phyloP scores from a whole-genome alignment of 2,888 invertebrate species.

The Busseola fusca region DNA sequence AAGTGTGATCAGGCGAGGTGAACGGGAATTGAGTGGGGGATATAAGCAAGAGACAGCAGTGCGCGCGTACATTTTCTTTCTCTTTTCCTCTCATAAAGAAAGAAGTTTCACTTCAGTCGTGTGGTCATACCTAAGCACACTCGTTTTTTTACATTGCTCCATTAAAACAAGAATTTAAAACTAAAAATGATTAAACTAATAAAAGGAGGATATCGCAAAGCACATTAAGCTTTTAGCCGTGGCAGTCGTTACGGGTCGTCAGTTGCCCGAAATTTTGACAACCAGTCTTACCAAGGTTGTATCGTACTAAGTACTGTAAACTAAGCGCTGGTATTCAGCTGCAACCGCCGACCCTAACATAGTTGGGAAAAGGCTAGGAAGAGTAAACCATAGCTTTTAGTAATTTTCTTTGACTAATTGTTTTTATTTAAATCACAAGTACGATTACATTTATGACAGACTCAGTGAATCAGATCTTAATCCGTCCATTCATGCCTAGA shows the following conservation, averaged over 20 bases:
- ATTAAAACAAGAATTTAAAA: not conserved
- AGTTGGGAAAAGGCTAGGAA: not conserved
- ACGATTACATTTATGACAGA: not conserved
- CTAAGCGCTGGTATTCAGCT: not conserved
- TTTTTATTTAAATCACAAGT: not conserved
- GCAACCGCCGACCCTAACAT: too few relatives aligned
- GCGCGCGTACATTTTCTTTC: conserved; percentile 81
- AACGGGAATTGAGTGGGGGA: too few relatives aligned
- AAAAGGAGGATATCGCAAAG: not conserved
- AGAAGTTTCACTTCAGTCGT: too few relatives aligned
- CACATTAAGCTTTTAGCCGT: not conserved
- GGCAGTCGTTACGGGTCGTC: not conserved
- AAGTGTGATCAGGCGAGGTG: too few relatives aligned
- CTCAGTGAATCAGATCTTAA: not conserved
- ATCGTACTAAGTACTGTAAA: not conserved
- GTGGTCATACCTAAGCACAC: too few relatives aligned
- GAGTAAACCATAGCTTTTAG: not conserved
- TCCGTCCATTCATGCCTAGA: not conserved
- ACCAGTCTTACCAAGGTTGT: not conserved
- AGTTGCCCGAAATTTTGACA: not conserved
- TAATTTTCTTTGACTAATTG: not conserved
- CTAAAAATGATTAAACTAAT: not conserved
- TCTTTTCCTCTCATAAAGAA: too few relatives aligned
- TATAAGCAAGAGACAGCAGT: too few relatives aligned
- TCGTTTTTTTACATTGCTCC: too few relatives aligned